A percentile compares a stretch with the other conserved stretches of the same genome.
phyloP scores from a whole-genome alignment of 2,797 vertebrate genomes.

The Kryptopterus vitreolus region DNA sequence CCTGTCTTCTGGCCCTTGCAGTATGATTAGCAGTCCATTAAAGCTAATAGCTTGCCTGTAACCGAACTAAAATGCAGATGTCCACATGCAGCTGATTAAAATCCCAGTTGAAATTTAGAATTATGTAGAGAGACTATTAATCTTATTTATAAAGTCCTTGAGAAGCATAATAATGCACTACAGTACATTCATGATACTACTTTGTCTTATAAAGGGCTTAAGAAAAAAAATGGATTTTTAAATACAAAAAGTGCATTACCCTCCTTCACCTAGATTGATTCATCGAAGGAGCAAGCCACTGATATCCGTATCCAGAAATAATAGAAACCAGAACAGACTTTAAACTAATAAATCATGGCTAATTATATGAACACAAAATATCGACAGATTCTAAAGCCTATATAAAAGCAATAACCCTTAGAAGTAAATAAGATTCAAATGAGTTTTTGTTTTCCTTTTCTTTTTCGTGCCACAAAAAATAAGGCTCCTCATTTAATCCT shows the following conservation, averaged over 20 bases:
- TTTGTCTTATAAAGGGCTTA: background rate
- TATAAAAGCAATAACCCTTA: conserved; percentile 31
- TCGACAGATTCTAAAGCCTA: conserved; percentile 11
- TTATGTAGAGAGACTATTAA: background rate
- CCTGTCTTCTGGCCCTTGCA: conserved; percentile 30
- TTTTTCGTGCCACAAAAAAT: conserved; percentile 55
- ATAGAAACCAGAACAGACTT: background rate
- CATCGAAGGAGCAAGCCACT: background rate
- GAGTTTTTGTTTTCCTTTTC: conserved; percentile 41
- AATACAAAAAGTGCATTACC: conserved; percentile 3
- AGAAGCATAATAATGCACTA: background rate
- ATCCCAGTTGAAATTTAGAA: background rate
- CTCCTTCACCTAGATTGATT: background rate
- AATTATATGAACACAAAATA: conserved; percentile 12
- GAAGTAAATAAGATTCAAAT: conserved; percentile 51
- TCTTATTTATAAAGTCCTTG: background rate
- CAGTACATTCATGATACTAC: background rate
- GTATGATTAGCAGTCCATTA: conserved; percentile 16
- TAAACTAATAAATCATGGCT: conserved; percentile 10
- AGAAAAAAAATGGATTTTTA: background rate
- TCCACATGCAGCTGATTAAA: background rate
- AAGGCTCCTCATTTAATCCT: conserved; percentile 54
- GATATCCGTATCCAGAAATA: background rate
- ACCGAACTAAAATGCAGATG: background rate
- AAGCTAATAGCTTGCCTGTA: conserved; percentile 5